A percentile compares a stretch with the other conserved stretches of the same genome.
phyloP scores from a whole-genome alignment of 2,113 vertebrate genomes.

The Datnioides undecimradiatus region DNA sequence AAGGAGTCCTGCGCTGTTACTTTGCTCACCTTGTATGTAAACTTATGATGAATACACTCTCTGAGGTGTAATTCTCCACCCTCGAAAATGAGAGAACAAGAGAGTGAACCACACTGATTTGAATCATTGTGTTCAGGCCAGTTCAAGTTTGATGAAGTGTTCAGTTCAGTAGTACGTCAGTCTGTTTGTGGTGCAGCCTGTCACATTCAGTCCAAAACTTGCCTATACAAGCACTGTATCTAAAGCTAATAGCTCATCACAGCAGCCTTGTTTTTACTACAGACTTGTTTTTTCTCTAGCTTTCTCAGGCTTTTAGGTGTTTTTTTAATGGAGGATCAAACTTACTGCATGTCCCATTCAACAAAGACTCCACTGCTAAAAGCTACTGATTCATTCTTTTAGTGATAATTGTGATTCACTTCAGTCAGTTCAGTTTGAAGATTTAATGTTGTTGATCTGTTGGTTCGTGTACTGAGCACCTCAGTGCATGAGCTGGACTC shows the following conservation, averaged over 20 bases:
- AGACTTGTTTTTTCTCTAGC: not conserved
- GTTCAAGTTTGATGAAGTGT: not conserved
- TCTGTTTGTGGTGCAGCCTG: not conserved
- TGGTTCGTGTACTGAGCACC: not conserved
- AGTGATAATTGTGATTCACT: not conserved
- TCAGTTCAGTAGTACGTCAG: not conserved
- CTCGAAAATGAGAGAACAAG: conserved; percentile 4
- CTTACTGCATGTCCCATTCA: not conserved
- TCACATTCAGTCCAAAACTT: not conserved
- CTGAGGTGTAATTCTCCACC: not conserved
- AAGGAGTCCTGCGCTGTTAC: no score
- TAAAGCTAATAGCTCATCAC: not conserved
- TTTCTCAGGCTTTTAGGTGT: not conserved
- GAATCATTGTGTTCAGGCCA: not conserved
- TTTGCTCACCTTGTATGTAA: no score
- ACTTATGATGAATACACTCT: no score
- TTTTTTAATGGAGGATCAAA: not conserved
- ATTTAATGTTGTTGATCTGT: not conserved
- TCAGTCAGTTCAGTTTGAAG: not conserved
- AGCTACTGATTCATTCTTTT: not conserved
- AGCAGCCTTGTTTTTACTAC: not conserved
- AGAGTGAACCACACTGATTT: not conserved
- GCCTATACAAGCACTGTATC: not conserved
- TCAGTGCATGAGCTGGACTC: not conserved
- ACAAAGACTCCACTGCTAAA: not conserved